Conservation (phyloP, 2,888 invertebrate genomes). For the Autographa gamma region DNA sequence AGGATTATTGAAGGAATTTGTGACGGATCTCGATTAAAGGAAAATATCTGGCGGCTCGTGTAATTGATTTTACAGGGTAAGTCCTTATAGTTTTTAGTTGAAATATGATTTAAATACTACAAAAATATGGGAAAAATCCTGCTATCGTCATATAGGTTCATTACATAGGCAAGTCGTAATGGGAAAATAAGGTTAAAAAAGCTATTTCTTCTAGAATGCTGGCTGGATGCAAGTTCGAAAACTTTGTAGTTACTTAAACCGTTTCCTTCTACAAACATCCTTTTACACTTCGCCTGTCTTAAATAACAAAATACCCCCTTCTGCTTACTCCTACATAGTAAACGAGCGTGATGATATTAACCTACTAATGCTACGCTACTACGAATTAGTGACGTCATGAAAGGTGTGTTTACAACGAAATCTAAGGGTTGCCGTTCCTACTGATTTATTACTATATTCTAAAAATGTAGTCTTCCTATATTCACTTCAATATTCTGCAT, state of each 20-base stretch:
- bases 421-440: neutral
- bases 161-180: no score
- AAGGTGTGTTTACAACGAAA: neutral
- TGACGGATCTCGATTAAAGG: neutral
- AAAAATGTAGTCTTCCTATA: neutral
- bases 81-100: neutral
- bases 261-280: neutral
- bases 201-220: no score
- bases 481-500: neutral
- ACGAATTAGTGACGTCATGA: slow-evolving; percentile 3
- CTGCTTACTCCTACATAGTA: neutral
- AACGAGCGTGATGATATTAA: neutral
- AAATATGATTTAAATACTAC: no score
- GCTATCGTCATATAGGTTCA: no score
- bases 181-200: no score
- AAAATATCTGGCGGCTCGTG: neutral
- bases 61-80: neutral
- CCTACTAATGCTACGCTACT: slow-evolving; percentile 3
- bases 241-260: no score
- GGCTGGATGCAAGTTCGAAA: no score
- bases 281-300: neutral
- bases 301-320: neutral
- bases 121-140: no score
- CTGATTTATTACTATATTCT: neutral
- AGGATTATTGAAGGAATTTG: neutral